Evolutionary conservation across 2,888 invertebrate genomes (phyloP), one percentile per base, ranked within the genome.

Genomic region (Ashinkailepas kermadecensis): DNA sequence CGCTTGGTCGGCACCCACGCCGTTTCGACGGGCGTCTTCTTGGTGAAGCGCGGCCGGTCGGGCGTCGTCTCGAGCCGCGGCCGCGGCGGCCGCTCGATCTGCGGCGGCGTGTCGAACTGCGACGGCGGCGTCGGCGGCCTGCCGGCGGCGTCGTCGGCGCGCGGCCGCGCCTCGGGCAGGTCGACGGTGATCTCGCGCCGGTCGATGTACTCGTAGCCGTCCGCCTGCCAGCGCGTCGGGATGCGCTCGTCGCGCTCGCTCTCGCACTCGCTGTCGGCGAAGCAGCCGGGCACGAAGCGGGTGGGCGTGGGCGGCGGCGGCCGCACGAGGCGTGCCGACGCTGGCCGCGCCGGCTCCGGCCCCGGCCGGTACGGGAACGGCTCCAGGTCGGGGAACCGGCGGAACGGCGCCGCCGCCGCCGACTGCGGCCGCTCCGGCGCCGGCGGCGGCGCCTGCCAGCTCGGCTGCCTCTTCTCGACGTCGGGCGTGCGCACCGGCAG

Each of bases 241-340:
- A 84, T 81, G 78, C 81, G 82, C 39, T 81, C 70, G 78, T 92
- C 92, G 83, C 91, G 90, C 86, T 93, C 92, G 86, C 92, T 93
- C 87, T 92, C 92, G 86, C 92, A 92, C 86, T 93, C 93, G 78
- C 82, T 83, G 70, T 84, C 83, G 21, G 83, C 82, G 67, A 84
- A 84, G 39, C 82, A 80, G 23, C 83, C 83, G 11, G 84, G 84
- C 59, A 83, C 57, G 79, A 84, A 84, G 65, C 80, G 83, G 62
- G 62, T 83, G 9, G 84, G 84, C 81, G 82, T 82, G n/a, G 81
- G 74, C 12, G 83, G 83, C 18, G 90, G 89, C 79, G 90, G 89
- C 54, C 89, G 89, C 62, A 90, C 89, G 9, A 88, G 59, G 78
- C 82, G 81, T 9, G 74, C 70, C 10, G 81, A 80, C 74, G 78